These are phyloP conservation scores for Stigmatopora nigra DNA, from an alignment of 2,113 vertebrate species.

Conservation along the genomic window DNA sequence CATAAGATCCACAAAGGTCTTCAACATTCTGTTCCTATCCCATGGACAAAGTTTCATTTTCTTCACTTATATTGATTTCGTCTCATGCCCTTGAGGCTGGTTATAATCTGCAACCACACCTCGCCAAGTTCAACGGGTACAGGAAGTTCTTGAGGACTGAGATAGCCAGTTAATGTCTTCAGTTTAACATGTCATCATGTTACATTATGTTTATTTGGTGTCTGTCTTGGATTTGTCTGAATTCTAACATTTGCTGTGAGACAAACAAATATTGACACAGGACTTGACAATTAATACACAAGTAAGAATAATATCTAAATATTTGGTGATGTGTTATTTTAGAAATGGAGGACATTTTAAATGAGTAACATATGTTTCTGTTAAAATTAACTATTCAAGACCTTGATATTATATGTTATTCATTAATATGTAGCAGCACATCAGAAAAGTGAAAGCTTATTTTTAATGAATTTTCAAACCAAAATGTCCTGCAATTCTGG, in stretches of 20 bases:
- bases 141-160: constrained; percentile 26
- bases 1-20: neutral
- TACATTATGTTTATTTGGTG: neutral
- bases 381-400: neutral
- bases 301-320: constrained; percentile 29
- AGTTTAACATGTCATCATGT: neutral
- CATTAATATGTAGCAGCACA: too few relatives aligned
- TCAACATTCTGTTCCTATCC: neutral
- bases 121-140: constrained; percentile 7
- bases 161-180: constrained; percentile 19
- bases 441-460: too few relatives aligned
- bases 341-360: too few relatives aligned
- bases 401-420: too few relatives aligned
- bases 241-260: neutral
- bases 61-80: constrained; percentile 18
- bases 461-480: too few relatives aligned
- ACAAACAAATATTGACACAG: constrained; percentile 7
- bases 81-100: neutral
- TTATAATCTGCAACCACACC: constrained; percentile 19
- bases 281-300: constrained; percentile 12
- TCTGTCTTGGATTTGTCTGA: neutral
- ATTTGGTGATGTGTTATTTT: too few relatives aligned
- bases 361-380: neutral
- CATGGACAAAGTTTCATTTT: constrained; percentile 15
- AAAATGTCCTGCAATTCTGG: too few relatives aligned